phyloP scores from a whole-genome alignment of 2,888 invertebrate genomes.

The Sinopyrophorus schimmeli region DNA sequence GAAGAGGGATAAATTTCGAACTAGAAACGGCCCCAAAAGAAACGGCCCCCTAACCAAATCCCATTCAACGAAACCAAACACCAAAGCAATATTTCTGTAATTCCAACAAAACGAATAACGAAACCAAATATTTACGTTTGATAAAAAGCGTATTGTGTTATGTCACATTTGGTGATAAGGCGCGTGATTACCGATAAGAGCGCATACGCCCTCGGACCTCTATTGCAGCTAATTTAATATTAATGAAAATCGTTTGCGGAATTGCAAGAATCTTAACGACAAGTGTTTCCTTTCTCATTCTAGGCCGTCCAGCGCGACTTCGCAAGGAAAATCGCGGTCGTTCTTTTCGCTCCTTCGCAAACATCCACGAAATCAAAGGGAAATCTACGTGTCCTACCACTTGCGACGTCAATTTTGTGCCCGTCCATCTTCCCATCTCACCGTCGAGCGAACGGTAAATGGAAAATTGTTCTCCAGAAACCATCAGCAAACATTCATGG shows the following conservation, averaged over 20 bases:
- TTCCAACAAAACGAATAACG: too few species aligned
- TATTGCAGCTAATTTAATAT: slow-evolving; percentile 11
- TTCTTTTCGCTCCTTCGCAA: neutral
- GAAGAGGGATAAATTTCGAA: too few species aligned
- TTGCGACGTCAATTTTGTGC: too few species aligned
- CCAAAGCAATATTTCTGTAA: too few species aligned
- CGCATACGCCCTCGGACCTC: slow-evolving; percentile 22
- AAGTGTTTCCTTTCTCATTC: slow-evolving; percentile 15
- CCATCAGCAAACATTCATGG: slow-evolving; percentile 30
- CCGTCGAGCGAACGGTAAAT: slow-evolving; percentile 8
- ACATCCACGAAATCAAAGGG: neutral
- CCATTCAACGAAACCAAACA: too few species aligned
- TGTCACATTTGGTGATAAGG: slow-evolving; percentile 21
- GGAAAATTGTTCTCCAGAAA: slow-evolving; percentile 16
- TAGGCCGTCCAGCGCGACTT: slow-evolving; percentile 15
- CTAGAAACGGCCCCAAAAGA: too few species aligned
- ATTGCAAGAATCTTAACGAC: slow-evolving; percentile 18
- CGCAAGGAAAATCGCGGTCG: slow-evolving; percentile 9
- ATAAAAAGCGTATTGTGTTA: too few species aligned
- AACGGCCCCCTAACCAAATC: too few species aligned
- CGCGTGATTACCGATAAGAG: slow-evolving; percentile 25
- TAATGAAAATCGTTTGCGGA: slow-evolving; percentile 13
- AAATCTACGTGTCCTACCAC: neutral
- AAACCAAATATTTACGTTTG: too few species aligned
- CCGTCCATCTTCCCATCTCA: too few species aligned